Conservation (phyloP, 2,888 invertebrate genomes). For the Drosophila maculinotata region DNA sequence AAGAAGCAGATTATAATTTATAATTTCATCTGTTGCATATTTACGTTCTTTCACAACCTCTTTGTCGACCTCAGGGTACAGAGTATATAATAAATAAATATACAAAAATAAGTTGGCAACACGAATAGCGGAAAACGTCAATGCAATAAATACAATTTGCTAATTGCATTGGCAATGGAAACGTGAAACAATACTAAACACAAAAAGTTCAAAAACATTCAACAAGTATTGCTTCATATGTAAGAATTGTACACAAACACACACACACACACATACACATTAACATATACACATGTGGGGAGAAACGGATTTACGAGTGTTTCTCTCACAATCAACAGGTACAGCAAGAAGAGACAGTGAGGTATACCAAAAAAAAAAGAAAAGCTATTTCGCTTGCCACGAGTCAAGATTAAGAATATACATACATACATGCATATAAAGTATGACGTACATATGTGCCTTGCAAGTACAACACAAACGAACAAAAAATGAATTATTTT, state of each 20-base stretch:
- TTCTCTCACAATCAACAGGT: conserved; percentile 51
- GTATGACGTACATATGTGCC: conserved; percentile 28
- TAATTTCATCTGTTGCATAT: conserved; percentile 2
- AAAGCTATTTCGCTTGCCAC: conserved; percentile 39
- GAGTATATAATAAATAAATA: conserved; percentile 15
- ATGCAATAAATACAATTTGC: conserved; percentile 70
- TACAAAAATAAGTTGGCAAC: conserved; percentile 29
- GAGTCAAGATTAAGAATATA: conserved; percentile 46
- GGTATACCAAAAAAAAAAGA: conserved; percentile 21
- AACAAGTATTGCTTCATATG: conserved; percentile 58
- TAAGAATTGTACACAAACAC: conserved; percentile 31
- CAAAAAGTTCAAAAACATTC: conserved; percentile 46
- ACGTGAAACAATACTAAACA: conserved; percentile 34
- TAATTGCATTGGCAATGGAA: conserved; percentile 83
- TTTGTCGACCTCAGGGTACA: neutral
- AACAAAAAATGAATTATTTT: conserved; percentile 45
- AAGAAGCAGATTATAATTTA: neutral
- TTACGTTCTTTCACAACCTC: conserved; percentile 17
- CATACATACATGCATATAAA: conserved; percentile 1
- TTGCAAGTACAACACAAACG: conserved; percentile 25
- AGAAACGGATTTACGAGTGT: conserved; percentile 22
- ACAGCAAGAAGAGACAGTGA: conserved; percentile 22
- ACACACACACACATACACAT: neutral
- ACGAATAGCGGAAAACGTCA: conserved; percentile 63
- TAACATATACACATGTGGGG: conserved; percentile 1